These are phyloP conservation scores for Chionodraco myersi DNA, from an alignment of 2,113 vertebrate species.

Conservation along the genomic window DNA sequence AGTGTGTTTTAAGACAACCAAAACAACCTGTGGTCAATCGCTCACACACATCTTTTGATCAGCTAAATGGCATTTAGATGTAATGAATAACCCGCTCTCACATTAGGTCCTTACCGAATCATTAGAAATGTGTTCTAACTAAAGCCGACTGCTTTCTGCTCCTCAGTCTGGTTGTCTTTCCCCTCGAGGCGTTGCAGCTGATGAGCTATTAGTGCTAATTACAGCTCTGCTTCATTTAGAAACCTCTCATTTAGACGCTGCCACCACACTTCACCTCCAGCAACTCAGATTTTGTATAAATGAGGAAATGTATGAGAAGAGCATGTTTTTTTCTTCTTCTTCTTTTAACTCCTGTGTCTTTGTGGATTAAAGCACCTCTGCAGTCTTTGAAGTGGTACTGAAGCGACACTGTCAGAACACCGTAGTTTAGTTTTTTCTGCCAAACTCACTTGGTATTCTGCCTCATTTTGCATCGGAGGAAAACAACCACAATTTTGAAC, in stretches of 20 bases:
- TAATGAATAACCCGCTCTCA: slow-evolving; percentile 64
- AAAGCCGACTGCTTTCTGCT: slow-evolving; percentile 63
- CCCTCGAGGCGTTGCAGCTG: slow-evolving; percentile 75
- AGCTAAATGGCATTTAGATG: slow-evolving; percentile 58
- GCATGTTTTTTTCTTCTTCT: slow-evolving; percentile 13
- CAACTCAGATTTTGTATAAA: slow-evolving; percentile 55
- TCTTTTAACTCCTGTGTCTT: slow-evolving; percentile 41
- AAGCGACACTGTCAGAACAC: slow-evolving; percentile 42
- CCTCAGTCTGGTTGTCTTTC: slow-evolving; percentile 65
- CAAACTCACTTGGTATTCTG: slow-evolving; percentile 18
- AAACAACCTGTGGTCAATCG: slow-evolving; percentile 51
- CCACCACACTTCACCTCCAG: slow-evolving; percentile 73
- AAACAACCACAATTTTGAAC: slow-evolving; percentile 55
- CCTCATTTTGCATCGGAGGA: slow-evolving; percentile 37
- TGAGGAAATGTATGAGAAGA: slow-evolving; percentile 41
- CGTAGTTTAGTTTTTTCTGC: slow-evolving; percentile 40
- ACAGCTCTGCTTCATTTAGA: slow-evolving; percentile 79
- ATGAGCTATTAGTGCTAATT: slow-evolving; percentile 83
- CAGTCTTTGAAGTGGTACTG: slow-evolving; percentile 53
- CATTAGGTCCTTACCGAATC: slow-evolving; percentile 56
- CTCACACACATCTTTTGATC: slow-evolving; percentile 57
- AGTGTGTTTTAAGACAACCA: slow-evolving; percentile 12
- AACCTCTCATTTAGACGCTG: slow-evolving; percentile 77
- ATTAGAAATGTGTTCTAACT: slow-evolving; percentile 72
- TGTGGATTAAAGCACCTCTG: slow-evolving; percentile 67